phyloP scores from a whole-genome alignment of 2,113 vertebrate genomes.

The Anser cygnoides region DNA sequence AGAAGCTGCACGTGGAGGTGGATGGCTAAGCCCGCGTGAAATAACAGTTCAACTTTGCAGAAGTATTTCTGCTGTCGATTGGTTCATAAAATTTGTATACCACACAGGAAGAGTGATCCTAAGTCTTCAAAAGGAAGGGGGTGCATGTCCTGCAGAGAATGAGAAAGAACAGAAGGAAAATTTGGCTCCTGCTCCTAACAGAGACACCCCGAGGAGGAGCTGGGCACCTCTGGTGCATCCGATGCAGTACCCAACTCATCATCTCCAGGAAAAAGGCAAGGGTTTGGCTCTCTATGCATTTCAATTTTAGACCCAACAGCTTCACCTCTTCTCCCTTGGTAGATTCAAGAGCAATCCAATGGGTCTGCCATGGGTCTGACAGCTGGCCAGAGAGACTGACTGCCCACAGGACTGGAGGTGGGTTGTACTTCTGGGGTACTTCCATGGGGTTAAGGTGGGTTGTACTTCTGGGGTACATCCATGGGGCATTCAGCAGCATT shows the following conservation, averaged over 20 bases:
- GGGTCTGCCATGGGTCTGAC: neutral
- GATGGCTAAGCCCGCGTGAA: neutral
- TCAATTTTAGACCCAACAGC: neutral
- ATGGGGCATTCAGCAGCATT: neutral
- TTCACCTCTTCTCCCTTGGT: neutral
- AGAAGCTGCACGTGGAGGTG: neutral
- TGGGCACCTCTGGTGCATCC: neutral
- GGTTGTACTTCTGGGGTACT: neutral
- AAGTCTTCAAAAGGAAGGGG: neutral
- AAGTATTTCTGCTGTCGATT: neutral
- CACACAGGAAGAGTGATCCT: neutral
- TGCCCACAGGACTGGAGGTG: neutral
- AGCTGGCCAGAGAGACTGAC: neutral
- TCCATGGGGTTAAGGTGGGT: neutral
- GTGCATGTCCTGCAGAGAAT: neutral
- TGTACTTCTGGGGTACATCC: neutral
- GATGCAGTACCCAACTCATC: neutral
- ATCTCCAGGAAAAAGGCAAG: neutral
- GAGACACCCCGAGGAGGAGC: neutral
- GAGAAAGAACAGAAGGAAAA: neutral
- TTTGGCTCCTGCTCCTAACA: neutral
- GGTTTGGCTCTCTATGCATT: neutral
- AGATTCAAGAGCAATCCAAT: neutral
- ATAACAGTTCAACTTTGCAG: neutral
- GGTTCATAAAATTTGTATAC: neutral